phyloP scores from a whole-genome alignment of 2,888 invertebrate species.

The Girardia tigrina region DNA sequence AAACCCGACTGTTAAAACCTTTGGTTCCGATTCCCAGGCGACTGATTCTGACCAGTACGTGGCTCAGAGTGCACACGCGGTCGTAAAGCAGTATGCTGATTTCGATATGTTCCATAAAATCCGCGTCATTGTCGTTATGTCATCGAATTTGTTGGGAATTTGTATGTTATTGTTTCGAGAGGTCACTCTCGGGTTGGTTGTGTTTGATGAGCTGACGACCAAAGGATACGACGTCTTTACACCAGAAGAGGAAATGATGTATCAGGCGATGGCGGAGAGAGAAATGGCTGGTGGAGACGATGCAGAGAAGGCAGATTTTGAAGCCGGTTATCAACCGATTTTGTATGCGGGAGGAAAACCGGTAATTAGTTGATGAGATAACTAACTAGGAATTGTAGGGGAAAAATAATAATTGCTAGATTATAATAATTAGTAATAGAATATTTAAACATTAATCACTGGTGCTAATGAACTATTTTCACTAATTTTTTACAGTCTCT shows the following conservation, averaged over 20 bases:
- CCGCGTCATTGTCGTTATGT: background rate
- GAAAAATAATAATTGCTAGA: too few species aligned
- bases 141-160: background rate
- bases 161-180: background rate
- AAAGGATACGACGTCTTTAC: background rate
- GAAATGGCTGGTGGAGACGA: slow-evolving; percentile 6
- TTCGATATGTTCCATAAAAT: background rate
- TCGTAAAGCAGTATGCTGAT: background rate
- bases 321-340: background rate
- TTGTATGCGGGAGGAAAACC: background rate
- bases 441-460: too few species aligned
- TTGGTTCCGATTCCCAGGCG: background rate
- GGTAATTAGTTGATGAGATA: too few species aligned
- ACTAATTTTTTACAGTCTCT: too few species aligned
- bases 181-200: background rate
- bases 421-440: too few species aligned
- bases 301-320: background rate
- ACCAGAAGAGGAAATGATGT: slow-evolving; percentile 7
- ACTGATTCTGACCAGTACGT: background rate
- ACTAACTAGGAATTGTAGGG: too few species aligned
- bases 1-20: background rate
- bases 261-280: background rate
- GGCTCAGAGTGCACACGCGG: background rate
- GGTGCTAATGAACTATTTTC: too few species aligned
- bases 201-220: background rate